A percentile compares a stretch with the other conserved stretches of the same genome.
Conservation (phyloP, 2,797 vertebrate genomes). For the Rhinophrynus dorsalis region DNA sequence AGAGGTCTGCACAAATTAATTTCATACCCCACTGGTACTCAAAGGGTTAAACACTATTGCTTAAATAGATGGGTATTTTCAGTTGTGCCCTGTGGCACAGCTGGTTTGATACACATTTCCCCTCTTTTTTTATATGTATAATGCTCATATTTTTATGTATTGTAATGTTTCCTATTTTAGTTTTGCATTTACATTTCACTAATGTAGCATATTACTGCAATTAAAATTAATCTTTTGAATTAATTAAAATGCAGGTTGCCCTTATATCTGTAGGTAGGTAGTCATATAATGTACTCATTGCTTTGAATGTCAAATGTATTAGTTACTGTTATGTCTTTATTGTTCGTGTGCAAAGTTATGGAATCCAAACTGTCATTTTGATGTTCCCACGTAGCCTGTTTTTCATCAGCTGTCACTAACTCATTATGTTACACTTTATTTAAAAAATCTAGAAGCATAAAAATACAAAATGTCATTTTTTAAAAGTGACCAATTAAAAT, state of each 20-base stretch:
- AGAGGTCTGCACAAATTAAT: too few relatives aligned
- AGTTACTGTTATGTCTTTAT: slow-evolving; percentile 23
- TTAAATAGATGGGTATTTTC: too few relatives aligned
- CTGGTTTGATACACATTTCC: too few relatives aligned
- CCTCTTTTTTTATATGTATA: too few relatives aligned
- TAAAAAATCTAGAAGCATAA: background rate
- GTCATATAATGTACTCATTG: background rate
- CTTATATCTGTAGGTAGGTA: background rate
- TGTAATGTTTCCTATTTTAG: too few relatives aligned
- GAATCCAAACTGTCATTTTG: slow-evolving; percentile 5
- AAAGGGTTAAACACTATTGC: too few relatives aligned
- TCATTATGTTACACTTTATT: slow-evolving; percentile 13
- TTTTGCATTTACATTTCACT: too few relatives aligned
- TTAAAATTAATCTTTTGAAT: background rate
- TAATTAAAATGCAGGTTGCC: background rate
- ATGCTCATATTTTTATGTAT: too few relatives aligned
- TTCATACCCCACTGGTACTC: too few relatives aligned
- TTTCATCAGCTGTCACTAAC: slow-evolving; percentile 17
- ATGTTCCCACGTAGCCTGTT: slow-evolving; percentile 11
- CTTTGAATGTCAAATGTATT: background rate
- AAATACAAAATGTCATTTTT: background rate
- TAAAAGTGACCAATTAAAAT: slow-evolving; percentile 5
- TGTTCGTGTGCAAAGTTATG: slow-evolving; percentile 5
- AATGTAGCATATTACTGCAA: background rate
- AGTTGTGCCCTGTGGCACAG: too few relatives aligned